A percentile compares a stretch with the other conserved stretches of the same genome.
These are phyloP conservation scores for Caenorhabditis sulstoni DNA, from an alignment of 2,888 invertebrate species.

Conservation along the genomic window DNA sequence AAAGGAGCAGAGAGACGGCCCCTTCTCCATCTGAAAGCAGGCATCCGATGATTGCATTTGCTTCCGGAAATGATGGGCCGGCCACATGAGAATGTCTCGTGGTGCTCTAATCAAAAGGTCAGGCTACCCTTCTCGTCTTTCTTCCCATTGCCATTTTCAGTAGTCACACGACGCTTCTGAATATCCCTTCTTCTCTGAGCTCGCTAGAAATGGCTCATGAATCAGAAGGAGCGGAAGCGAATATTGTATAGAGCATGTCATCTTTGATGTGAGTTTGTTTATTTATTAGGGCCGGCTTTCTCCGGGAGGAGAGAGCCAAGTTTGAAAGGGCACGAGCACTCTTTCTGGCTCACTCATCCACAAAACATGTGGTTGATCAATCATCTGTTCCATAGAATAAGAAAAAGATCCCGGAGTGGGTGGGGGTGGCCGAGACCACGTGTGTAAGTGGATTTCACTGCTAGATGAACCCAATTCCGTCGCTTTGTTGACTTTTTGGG, in stretches of 20 bases:
- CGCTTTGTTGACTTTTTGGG: constrained; percentile 44
- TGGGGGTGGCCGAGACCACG: neutral
- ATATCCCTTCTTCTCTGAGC: neutral
- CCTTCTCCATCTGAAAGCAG: neutral
- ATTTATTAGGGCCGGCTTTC: constrained; percentile 40
- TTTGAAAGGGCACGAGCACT: constrained; percentile 41
- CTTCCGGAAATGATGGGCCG: constrained; percentile 13
- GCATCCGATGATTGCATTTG: constrained; percentile 14
- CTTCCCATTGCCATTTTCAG: constrained; percentile 27
- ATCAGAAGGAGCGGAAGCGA: constrained; percentile 19
- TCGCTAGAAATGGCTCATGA: constrained; percentile 3
- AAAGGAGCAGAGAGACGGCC: neutral
- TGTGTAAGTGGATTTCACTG: neutral
- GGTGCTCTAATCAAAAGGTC: constrained; percentile 48
- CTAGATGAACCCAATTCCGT: neutral
- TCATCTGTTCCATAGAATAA: constrained; percentile 47
- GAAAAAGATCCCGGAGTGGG: neutral
- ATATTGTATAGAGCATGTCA: constrained; percentile 31
- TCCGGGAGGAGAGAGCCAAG: constrained; percentile 1
- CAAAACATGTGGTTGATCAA: constrained; percentile 29
- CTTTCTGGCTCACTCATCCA: constrained; percentile 44
- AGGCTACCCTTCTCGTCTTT: constrained; percentile 34
- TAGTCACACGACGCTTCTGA: constrained; percentile 17
- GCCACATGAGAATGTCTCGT: constrained; percentile 34
- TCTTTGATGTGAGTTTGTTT: constrained; percentile 47